Evolutionary conservation across 2,797 vertebrate species (phyloP), one percentile per base, ranked within the genome.

Genomic region (Pseudochaenichthys georgianus): DNA sequence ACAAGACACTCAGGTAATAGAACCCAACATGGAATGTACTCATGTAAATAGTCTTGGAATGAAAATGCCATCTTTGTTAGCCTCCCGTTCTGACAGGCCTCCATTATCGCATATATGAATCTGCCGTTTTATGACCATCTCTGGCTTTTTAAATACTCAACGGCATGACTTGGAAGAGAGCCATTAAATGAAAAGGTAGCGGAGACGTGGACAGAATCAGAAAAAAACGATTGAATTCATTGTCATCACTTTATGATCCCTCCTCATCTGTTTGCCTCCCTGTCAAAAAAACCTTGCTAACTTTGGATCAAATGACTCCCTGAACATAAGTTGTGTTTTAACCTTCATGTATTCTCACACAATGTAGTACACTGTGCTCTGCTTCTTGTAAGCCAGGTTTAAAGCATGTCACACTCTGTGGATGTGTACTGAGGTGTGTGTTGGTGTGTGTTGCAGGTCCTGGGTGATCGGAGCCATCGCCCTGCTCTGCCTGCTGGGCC

Each of bases 391-490:
- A 1, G 5, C 28, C 34, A 43, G 3, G 19, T 28, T 52, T 15
- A 13, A 64, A 59, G 3, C 6, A 17, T 8, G 17, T 38, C 8
- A 38, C 5, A 38, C 34, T 28, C 28, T 38, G 34, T 38, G 5
- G 7, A 38, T 38, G 7, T 38, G 34, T 38, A 38, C 6, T 38
- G 34, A 68, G 17, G 57, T 1, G 13, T n/a, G 3, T 80, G 1
- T 61, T 77, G 41, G 8, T 70, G 59, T 67, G 3, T 70, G 0
- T 88, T 88, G 23, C 92, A 99, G 98, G 92, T 99, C 98, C 1
- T 99, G 98, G 98, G 98, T 99, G 89, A 98, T 99, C 74, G 98
- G 98, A 69, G 98, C 98, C 62, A 98, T 99, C 66, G 98, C 98
- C 51, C 94, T 99, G 48, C 96, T 99, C 55, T 99, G 98, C 91